A percentile compares a stretch with the other conserved stretches of the same genome.
These are phyloP conservation scores for Sarcophaga carnaria DNA, from an alignment of 2,888 invertebrate genomes.

Conservation along the genomic window DNA sequence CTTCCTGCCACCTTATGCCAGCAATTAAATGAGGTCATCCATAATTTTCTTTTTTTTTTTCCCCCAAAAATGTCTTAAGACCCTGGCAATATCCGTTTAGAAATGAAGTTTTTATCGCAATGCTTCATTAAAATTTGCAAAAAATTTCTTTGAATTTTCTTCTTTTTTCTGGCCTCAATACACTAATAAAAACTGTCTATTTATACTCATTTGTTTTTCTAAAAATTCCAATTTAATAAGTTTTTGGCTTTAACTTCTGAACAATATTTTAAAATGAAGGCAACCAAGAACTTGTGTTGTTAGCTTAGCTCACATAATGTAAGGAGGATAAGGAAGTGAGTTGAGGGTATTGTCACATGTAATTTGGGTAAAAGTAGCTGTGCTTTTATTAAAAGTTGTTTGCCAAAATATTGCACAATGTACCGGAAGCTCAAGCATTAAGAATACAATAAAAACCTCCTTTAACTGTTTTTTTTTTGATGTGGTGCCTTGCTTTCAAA, in stretches of 20 bases:
- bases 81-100: too few species aligned
- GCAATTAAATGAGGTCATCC: too few species aligned
- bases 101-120: too few species aligned
- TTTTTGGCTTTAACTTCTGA: conserved; percentile 33
- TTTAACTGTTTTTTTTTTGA: neutral
- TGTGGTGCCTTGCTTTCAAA: neutral
- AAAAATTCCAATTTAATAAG: conserved; percentile 56
- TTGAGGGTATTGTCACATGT: conserved; percentile 37
- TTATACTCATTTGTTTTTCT: conserved; percentile 16
- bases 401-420: conserved; percentile 71
- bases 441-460: conserved; percentile 70
- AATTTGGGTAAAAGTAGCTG: conserved; percentile 57
- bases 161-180: conserved; percentile 25
- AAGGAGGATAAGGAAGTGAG: neutral
- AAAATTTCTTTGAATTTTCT: neutral
- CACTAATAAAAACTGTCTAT: conserved; percentile 19
- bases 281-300: neutral
- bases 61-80: too few species aligned
- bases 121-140: too few species aligned
- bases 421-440: conserved; percentile 72
- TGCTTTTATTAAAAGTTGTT: conserved; percentile 65
- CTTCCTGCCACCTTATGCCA: too few species aligned
- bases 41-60: too few species aligned
- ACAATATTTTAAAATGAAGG: conserved; percentile 17
- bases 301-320: neutral